Conservation (phyloP, 2,888 invertebrate genomes). For the Cynaeus angustus region DNA sequence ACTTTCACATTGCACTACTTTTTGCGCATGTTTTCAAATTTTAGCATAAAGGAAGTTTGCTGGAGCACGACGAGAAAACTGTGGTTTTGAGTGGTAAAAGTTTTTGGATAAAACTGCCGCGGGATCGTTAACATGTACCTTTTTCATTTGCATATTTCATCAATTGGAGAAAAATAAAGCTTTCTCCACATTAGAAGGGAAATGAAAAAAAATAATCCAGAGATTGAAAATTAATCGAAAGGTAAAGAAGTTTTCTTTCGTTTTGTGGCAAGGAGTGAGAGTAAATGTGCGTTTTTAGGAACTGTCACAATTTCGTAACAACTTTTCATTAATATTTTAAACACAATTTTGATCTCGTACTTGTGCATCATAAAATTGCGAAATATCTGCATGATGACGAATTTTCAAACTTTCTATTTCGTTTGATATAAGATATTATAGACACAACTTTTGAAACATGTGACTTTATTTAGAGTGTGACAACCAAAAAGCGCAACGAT, state of each 20-base stretch:
- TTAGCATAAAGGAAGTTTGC: constrained; percentile 34
- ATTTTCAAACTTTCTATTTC: constrained; percentile 34
- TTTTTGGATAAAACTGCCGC: constrained; percentile 7
- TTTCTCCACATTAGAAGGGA: constrained; percentile 37
- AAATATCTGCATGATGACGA: not conserved
- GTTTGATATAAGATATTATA: constrained; percentile 29
- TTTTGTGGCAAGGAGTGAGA: no score
- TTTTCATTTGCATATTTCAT: constrained; percentile 34
- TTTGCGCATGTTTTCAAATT: constrained; percentile 16
- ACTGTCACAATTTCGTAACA: no score
- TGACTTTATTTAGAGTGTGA: constrained; percentile 42
- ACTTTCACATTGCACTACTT: constrained; percentile 47
- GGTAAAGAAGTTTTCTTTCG: not conserved
- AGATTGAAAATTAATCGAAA: constrained; percentile 4
- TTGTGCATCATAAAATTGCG: constrained; percentile 19
- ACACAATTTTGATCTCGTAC: not conserved
- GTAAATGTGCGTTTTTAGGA: no score
- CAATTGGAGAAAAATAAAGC: constrained; percentile 14
- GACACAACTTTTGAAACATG: constrained; percentile 26
- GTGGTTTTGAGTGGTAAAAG: constrained; percentile 28
- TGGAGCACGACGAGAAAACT: constrained; percentile 20
- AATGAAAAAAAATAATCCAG: constrained; percentile 14
- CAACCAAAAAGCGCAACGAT: constrained; percentile 50
- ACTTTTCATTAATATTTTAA: no score
- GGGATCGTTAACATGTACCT: constrained; percentile 12